Evolutionary conservation across 2,113 vertebrate species (phyloP).

Genomic region (Daboia siamensis): DNA sequence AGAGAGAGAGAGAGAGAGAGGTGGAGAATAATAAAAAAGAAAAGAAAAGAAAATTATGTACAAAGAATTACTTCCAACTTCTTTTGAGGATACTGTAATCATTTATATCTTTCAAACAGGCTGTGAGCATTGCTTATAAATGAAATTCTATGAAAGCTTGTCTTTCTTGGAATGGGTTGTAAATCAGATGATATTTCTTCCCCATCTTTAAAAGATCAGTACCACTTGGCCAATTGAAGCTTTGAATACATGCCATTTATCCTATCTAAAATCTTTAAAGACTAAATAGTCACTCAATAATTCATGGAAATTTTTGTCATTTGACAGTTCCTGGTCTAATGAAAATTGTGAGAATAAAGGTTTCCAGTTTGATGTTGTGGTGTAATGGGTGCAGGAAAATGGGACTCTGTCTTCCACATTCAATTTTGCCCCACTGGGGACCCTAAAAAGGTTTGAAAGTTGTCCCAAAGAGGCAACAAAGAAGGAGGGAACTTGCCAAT

Average conservation of each 20-base stretch:
- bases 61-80: neutral
- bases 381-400: too few species aligned
- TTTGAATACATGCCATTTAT: neutral
- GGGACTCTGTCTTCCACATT: too few species aligned
- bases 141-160: neutral
- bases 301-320: neutral
- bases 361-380: too few species aligned
- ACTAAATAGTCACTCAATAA: neutral
- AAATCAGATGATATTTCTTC: neutral
- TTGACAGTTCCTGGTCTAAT: neutral
- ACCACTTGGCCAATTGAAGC: neutral
- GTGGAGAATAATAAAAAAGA: neutral
- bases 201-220: neutral
- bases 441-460: too few species aligned
- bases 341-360: neutral
- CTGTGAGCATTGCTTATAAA: neutral
- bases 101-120: neutral
- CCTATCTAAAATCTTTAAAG: neutral
- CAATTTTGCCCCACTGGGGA: too few species aligned
- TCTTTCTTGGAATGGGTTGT: neutral
- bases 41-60: neutral
- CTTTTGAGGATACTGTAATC: neutral
- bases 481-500: too few species aligned
- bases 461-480: too few species aligned
- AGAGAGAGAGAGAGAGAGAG: neutral